Evolutionary conservation across 2,888 invertebrate species (phyloP).

Genomic region (Patella ulyssiponensis): DNA sequence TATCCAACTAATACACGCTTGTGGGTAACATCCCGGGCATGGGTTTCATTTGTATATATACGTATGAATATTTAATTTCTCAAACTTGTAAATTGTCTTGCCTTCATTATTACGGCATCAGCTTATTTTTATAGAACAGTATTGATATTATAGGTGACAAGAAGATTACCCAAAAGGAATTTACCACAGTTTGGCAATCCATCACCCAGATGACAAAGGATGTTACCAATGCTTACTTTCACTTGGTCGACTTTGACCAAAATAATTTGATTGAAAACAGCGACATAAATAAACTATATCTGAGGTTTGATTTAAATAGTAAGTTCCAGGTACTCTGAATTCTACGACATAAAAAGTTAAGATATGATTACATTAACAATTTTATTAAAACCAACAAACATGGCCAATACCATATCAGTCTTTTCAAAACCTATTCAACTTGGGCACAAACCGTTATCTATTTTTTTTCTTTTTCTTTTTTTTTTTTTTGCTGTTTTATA

Average conservation of each 20-base stretch:
- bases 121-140: background rate
- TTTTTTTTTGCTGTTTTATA: too few species aligned
- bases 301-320: constrained; percentile 51
- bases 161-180: constrained; percentile 49
- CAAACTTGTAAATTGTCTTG: background rate
- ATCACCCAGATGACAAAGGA: constrained; percentile 48
- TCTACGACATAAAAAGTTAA: too few species aligned
- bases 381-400: too few species aligned
- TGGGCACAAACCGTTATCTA: too few species aligned
- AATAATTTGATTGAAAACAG: constrained; percentile 49
- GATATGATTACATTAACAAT: too few species aligned
- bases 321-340: background rate
- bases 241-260: constrained; percentile 53
- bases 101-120: background rate
- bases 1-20: too few species aligned
- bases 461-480: too few species aligned
- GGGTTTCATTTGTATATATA: too few species aligned
- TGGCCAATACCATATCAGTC: too few species aligned
- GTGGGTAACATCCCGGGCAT: too few species aligned
- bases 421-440: too few species aligned
- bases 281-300: constrained; percentile 47
- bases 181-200: constrained; percentile 46
- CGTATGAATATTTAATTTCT: background rate
- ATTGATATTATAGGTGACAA: constrained; percentile 44
- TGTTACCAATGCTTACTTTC: constrained; percentile 53